phyloP scores from a whole-genome alignment of 1,140 invertebrate genomes.

The Cataglyphis hispanica region DNA sequence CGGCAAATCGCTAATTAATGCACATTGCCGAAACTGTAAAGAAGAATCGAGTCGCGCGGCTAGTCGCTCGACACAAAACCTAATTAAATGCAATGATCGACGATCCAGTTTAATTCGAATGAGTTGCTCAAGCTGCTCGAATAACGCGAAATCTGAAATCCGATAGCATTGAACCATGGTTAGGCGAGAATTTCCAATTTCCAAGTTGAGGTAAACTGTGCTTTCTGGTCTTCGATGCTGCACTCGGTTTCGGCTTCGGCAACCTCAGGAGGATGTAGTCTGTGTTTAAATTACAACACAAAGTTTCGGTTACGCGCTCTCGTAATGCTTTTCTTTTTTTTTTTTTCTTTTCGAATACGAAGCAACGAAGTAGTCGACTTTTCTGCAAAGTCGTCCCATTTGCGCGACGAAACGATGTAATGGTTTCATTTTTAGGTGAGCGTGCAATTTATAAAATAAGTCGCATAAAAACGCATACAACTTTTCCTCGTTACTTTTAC shows the following conservation, averaged over 20 bases:
- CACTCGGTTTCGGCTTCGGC: constrained; percentile 10
- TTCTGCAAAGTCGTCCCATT: neutral
- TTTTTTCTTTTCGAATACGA: neutral
- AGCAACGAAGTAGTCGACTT: neutral
- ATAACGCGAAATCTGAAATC: constrained; percentile 72
- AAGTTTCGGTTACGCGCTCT: constrained; percentile 7
- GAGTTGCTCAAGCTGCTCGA: constrained; percentile 62
- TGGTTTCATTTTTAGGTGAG: neutral
- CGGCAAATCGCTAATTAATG: constrained; percentile 43
- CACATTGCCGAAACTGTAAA: neutral
- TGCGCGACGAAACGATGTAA: neutral
- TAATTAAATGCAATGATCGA: constrained; percentile 63
- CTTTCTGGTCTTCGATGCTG: constrained; percentile 19
- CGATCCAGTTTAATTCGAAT: constrained; percentile 45
- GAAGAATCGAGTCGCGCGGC: constrained; percentile 38
- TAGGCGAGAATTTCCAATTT: constrained; percentile 73
- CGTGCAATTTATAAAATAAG: constrained; percentile 29
- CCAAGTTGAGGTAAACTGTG: constrained; percentile 58
- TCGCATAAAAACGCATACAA: neutral
- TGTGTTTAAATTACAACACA: constrained; percentile 44
- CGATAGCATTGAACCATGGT: constrained; percentile 58
- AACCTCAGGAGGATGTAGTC: neutral
- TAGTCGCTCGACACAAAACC: constrained; percentile 17
- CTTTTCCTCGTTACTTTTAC: constrained; percentile 16
- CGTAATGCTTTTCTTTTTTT: neutral